These are phyloP conservation scores for Axea sp. DNA, from an alignment of 2,888 invertebrate species.

Conservation along the genomic window DNA sequence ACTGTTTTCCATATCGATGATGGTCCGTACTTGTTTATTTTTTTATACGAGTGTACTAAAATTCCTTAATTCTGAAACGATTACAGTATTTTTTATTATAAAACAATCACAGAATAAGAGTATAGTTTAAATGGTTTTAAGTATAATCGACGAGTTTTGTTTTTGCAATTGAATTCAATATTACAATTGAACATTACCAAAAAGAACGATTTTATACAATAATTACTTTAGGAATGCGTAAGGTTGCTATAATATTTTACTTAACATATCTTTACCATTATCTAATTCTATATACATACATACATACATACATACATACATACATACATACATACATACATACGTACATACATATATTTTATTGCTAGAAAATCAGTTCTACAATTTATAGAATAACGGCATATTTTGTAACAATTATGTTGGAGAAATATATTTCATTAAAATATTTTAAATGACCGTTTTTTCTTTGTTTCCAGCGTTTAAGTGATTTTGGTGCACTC, in stretches of 20 bases:
- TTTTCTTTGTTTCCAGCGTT: constrained; percentile 31
- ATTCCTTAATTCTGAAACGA: constrained; percentile 40
- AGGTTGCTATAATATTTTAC: constrained; percentile 15
- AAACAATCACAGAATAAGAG: too few species aligned
- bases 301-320: too few species aligned
- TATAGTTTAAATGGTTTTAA: constrained; percentile 5
- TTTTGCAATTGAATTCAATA: constrained; percentile 7
- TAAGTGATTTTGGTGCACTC: constrained; percentile 56
- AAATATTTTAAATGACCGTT: constrained; percentile 37
- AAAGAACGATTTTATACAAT: constrained; percentile 17
- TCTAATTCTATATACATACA: constrained; percentile 32
- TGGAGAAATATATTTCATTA: constrained; percentile 53
- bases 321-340: too few species aligned
- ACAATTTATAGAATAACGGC: constrained; percentile 42
- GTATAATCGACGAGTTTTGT: constrained; percentile 15
- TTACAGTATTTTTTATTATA: constrained; percentile 28
- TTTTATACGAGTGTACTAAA: constrained; percentile 51
- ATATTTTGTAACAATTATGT: constrained; percentile 51
- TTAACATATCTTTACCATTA: constrained; percentile 42
- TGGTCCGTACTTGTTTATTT: constrained; percentile 23
- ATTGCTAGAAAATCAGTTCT: constrained; percentile 51
- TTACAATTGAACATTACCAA: constrained; percentile 16
- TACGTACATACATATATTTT: too few species aligned
- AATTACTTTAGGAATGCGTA: constrained; percentile 30
- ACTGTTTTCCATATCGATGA: constrained; percentile 3